Evolutionary conservation across 2,888 invertebrate genomes (phyloP), one percentile per base, ranked within the genome.

Genomic region (Dromius quadrimaculatus): DNA sequence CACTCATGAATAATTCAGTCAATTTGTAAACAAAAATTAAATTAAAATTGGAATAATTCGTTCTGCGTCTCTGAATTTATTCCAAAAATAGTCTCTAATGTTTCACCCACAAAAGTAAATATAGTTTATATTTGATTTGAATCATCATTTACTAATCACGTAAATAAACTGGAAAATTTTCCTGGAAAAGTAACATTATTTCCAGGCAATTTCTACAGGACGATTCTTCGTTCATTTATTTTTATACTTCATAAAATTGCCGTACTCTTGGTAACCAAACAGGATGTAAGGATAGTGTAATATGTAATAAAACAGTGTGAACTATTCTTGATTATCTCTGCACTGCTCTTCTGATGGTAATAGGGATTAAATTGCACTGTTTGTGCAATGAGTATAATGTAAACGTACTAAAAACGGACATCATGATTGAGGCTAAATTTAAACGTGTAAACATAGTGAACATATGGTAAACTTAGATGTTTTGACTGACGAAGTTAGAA

Each of bases 351-450:
- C 15, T 15, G 28, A 23, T 13, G 23, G 23, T 47, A 47, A 22
- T 20, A 54, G 28, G 50, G 28, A 2, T 23, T 47, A 47, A 54
- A 54, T 13, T 13, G 23, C 23, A 28, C 17, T 54, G 8, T 4
- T 13, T 0, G 32, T 54, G 28, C 50, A 54, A 54, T 23, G 28
- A 54, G 32, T 54, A n/a, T 54, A 54, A n/a, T 54, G 50, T 54
- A 54, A 54, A 54, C 50, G 50, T 54, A 54, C 28, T 47, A 2
- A 47, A 23, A 22, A 20, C 47, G 20, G 47, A 20, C 50, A n/a
- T n/a, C n/a, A n/a, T n/a, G n/a, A n/a, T n/a, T n/a, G n/a, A n/a
- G 50, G 28, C 28, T 54, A 54, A 54, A 54, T 28, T 54, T 54
- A 54, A 15, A 54, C 23, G 8, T 54, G 32, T 54, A 54, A 54